Evolutionary conservation across 2,888 invertebrate species (phyloP), one percentile per base, ranked within the genome.

Genomic region (Apodemia duryi): DNA sequence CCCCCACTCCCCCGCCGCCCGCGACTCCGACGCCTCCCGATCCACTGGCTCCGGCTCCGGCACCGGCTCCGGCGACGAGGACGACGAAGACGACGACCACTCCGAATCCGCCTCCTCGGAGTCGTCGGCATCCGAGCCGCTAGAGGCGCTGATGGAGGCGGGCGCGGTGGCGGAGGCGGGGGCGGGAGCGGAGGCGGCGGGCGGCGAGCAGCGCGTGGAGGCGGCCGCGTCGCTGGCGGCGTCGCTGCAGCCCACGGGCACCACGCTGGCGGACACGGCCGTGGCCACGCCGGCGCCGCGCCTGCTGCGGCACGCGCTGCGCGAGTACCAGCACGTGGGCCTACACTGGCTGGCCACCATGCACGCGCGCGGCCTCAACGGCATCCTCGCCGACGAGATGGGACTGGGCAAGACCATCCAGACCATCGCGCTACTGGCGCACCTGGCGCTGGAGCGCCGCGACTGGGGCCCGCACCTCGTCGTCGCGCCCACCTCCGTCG

Each of bases 381-480:
- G 98, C 69, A 98, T 99, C 81, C 93, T 99, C 66, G 98, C 98
- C 13, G 98, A 98, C 89, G 98, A 98, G 92, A 98, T 98, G 98
- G 98, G 98, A 76, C 93, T 98, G 72, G 98, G 98, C 71, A 98
- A 98, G 93, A 98, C 98, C 29, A 98, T 99, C 79, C 99, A 98
- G 93, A 99, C 98, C 0, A 98, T 99, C 77, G 97, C 98, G 9
- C 92, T 99, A 72, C 90, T 99, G 70, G 98, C 98, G 35, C 98
- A 99, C 92, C 92, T 99, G 73, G 99, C 99, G 32, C 97, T 97
- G 77, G 98, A 97, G 78, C 95, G 95, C 79, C 94, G 93, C 73
- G 96, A 98, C 82, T 99, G 99, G 99, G 99, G 99, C 46, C 99
- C 99, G 65, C 99, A 99, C 93, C 93, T 99, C 35, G 98, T 99